Base-by-base conservation (phyloP, 2,113 vertebrate genomes). In the Phylloscopus whistleri region DNA sequence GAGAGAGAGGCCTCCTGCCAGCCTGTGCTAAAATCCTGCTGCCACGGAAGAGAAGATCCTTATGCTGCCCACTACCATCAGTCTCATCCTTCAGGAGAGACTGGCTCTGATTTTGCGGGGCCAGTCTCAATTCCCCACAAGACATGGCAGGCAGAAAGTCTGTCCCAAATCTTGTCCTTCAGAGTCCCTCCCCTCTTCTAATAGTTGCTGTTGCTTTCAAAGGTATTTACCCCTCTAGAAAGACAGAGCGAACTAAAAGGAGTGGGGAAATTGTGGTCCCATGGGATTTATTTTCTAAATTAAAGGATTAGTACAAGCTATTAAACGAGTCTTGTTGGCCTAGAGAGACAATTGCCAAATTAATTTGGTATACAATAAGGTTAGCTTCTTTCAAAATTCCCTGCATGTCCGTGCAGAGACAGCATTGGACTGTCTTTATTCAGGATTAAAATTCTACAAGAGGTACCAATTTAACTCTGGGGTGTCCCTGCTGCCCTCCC, bases 331-430 rank as follows among this genome's bases (percentile, higher is more conserved):
- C 26, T 48, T 53, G 31, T 35, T 48, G 28, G 35, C 79, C 63
- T 86, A 39, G 35, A 63, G 35, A 66, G 16, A 35, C 2, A 18
- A 64, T 60, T 62, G 33, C 30, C 69, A 84, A 66, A 80, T 73
- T 83, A 80, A 90, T 83, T 83, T 69, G 18, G 39, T 67, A 41
- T 64, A 30, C 7, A 22, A 14, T 37, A n/a, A 60, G 21, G 46
- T 58, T 64, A 68, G 14, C 16, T 37, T 59, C 48, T 88, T 90
- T 74, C 84, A 74, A 83, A 94, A 91, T 87, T 80, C 22, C 12
- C 41, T 35, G 7, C 20, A 5, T 43, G 68, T 56, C 20, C 0
- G 0, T 41, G 31, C 81, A 68, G 16, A 92, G 37, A 6, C 22
- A 75, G 23, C 6, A 3, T 9, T 60, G 31, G 90, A 37, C 48